These are phyloP conservation scores for Oryctolagus cuniculus DNA, from an alignment of 2,113 vertebrate genomes.

Conservation along the genomic window DNA sequence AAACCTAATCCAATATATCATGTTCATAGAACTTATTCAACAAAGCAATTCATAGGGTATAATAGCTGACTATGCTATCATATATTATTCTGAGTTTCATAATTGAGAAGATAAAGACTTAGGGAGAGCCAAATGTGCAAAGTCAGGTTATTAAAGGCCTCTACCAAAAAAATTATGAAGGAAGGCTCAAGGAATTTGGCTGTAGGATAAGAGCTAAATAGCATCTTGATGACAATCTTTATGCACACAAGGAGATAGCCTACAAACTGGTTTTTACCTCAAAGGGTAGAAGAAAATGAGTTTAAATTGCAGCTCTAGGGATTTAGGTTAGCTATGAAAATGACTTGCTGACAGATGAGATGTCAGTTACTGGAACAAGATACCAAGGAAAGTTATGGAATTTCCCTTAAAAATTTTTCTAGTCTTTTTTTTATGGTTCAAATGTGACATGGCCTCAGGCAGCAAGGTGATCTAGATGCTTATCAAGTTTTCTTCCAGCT, in stretches of 20 bases:
- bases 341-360: constrained; percentile 56
- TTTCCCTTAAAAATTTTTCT: background rate
- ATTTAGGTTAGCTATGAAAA: constrained; percentile 50
- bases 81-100: background rate
- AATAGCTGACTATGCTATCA: background rate
- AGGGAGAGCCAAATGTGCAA: background rate
- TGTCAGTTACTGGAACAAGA: constrained; percentile 35
- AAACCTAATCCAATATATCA: background rate
- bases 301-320: constrained; percentile 39
- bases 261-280: constrained; percentile 13
- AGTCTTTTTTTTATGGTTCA: constrained; percentile 34
- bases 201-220: background rate
- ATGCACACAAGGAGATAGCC: background rate
- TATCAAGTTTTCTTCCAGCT: background rate
- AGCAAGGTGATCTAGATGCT: background rate
- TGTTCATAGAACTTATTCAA: background rate
- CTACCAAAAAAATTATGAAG: background rate
- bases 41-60: background rate
- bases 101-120: background rate
- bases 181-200: background rate
- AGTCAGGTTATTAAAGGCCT: background rate
- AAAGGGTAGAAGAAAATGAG: constrained; percentile 30
- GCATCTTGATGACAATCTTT: background rate
- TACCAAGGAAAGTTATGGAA: background rate
- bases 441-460: background rate